A percentile compares a stretch with the other conserved stretches of the same genome.
Conservation (phyloP, 2,888 invertebrate species). For the Synergus umbraculus region DNA sequence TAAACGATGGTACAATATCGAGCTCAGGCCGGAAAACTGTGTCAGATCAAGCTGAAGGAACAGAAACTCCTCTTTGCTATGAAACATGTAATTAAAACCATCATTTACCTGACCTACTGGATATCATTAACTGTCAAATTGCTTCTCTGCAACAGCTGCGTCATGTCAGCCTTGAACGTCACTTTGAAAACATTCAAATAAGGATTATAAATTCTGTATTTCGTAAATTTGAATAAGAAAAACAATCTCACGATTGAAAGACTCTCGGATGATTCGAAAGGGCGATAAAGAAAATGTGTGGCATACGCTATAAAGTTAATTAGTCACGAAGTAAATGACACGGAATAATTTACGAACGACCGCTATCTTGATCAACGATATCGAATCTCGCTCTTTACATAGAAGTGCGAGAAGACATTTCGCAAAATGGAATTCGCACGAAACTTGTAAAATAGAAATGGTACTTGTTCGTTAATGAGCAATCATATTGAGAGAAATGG, state of each 20-base stretch:
- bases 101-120: slow-evolving; percentile 6
- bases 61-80: slow-evolving; percentile 1
- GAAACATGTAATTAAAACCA: slow-evolving; percentile 22
- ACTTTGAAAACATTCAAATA: neutral
- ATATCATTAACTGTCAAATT: slow-evolving; percentile 7
- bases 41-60: neutral
- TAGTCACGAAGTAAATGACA: slow-evolving; percentile 32
- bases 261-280: slow-evolving; percentile 12
- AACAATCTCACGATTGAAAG: slow-evolving; percentile 15
- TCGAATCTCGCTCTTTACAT: slow-evolving; percentile 1
- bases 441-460: neutral
- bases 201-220: neutral
- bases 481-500: too few relatives aligned
- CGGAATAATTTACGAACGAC: slow-evolving; percentile 8
- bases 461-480: neutral
- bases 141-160: slow-evolving; percentile 19
- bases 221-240: neutral
- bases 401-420: slow-evolving; percentile 9
- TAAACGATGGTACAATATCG: slow-evolving; percentile 17
- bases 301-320: slow-evolving; percentile 8
- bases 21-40: slow-evolving; percentile 21
- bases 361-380: slow-evolving; percentile 23
- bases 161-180: neutral
- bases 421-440: neutral
- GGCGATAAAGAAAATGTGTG: slow-evolving; percentile 31